A percentile compares a stretch with the other conserved stretches of the same genome.
Conservation (phyloP, 2,888 invertebrate genomes). For the Melanargia galathea region DNA sequence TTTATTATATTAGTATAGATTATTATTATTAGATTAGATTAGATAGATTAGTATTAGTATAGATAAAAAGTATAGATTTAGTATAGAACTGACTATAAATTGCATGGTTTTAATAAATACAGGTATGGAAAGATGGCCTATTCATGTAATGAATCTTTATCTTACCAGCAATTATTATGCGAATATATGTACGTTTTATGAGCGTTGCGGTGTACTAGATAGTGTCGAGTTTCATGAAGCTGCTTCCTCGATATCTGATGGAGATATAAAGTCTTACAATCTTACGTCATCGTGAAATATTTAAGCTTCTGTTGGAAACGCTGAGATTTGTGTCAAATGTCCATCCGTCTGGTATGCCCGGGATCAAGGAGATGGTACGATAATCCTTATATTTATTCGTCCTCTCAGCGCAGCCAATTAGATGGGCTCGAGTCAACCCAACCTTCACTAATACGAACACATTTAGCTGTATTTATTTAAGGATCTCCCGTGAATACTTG, state of each 20-base stretch:
- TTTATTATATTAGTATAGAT: too few relatives aligned
- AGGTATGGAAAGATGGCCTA: conserved; percentile 2
- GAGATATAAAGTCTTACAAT: conserved; percentile 20
- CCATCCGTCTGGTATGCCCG: conserved; percentile 31
- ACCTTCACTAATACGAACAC: conserved; percentile 46
- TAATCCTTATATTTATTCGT: conserved; percentile 76
- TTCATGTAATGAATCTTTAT: conserved; percentile 2
- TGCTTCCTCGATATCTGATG: conserved; percentile 26
- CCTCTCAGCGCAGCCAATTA: conserved; percentile 62
- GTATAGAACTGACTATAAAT: not conserved
- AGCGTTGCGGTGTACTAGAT: conserved; percentile 24
- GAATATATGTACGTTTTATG: conserved; percentile 26
- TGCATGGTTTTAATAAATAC: not conserved
- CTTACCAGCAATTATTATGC: conserved; percentile 5
- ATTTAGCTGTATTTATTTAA: conserved; percentile 64
- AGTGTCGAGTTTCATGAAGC: conserved; percentile 26
- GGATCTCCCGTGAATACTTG: conserved; percentile 53
- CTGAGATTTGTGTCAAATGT: conserved; percentile 27
- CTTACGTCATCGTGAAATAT: conserved; percentile 11
- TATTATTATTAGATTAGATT: too few relatives aligned
- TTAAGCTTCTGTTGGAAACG: conserved; percentile 18
- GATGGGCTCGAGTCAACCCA: conserved; percentile 55
- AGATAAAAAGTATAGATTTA: too few relatives aligned
- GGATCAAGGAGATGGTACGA: conserved; percentile 64
- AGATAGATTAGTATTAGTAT: too few relatives aligned